Percentiles rank a stretch among this genome's conserved stretches.
These are phyloP conservation scores for Brachypteracias leptosomus DNA, from an alignment of 2,113 vertebrate species.

Conservation along the genomic window DNA sequence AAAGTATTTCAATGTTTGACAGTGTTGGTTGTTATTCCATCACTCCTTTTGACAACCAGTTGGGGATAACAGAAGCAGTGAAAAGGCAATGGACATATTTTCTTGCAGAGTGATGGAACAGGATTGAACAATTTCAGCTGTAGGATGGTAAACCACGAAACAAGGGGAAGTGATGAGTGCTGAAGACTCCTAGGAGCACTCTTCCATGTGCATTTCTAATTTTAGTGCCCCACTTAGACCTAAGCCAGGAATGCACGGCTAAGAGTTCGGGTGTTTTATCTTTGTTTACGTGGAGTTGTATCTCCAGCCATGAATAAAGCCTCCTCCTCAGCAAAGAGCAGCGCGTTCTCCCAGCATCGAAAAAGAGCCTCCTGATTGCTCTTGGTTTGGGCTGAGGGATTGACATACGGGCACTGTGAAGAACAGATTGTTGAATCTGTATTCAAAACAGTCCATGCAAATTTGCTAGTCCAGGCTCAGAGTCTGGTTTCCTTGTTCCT, in stretches of 20 bases:
- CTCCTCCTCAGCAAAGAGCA: neutral
- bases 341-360: neutral
- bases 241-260: neutral
- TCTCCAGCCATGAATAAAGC: neutral
- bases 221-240: neutral
- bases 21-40: neutral
- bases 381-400: neutral
- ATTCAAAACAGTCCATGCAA: neutral
- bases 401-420: neutral
- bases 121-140: neutral
- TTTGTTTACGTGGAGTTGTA: neutral
- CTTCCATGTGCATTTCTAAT: neutral
- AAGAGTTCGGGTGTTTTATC: neutral
- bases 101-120: neutral
- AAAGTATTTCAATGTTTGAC: conserved; percentile 28
- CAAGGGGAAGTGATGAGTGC: neutral
- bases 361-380: neutral
- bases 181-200: neutral
- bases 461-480: neutral
- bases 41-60: neutral
- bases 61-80: neutral
- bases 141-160: neutral
- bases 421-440: neutral
- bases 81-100: neutral
- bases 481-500: neutral